Evolutionary conservation across 1,140 invertebrate species (phyloP).

Genomic region (Drosophila bipectinata): DNA sequence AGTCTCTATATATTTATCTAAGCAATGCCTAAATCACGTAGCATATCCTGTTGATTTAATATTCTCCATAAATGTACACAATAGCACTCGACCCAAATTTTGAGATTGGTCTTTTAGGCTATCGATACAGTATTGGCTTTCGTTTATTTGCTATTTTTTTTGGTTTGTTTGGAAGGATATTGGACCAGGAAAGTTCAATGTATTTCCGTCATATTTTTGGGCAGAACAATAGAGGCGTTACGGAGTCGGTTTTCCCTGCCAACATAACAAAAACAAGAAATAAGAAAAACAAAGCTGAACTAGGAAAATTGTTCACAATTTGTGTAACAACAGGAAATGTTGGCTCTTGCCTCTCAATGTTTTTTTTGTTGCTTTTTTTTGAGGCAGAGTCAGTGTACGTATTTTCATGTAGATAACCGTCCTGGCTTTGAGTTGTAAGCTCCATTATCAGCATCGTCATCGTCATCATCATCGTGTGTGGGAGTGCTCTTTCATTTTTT

Average conservation of each 20-base stretch:
- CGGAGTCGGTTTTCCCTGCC: constrained; percentile 13
- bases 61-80: constrained; percentile 17
- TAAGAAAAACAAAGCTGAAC: constrained; percentile 27
- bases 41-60: constrained; percentile 51
- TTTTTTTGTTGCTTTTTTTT: background rate
- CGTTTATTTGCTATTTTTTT: background rate
- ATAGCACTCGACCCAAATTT: constrained; percentile 7
- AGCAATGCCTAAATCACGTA: constrained; percentile 39
- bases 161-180: constrained; percentile 34
- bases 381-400: constrained; percentile 13
- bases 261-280: constrained; percentile 11
- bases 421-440: constrained; percentile 43
- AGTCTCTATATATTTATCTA: constrained; percentile 28
- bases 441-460: constrained; percentile 32
- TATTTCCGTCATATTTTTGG: constrained; percentile 42
- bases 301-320: constrained; percentile 26
- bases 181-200: constrained; percentile 32
- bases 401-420: constrained; percentile 54
- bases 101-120: background rate
- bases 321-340: constrained; percentile 38
- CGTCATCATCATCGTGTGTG: constrained; percentile 24
- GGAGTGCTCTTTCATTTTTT: constrained; percentile 9
- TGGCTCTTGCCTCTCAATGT: constrained; percentile 19
- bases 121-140: constrained; percentile 5
- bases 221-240: constrained; percentile 41